Conservation (phyloP, 2,113 vertebrate species). For the Helogale parvula region DNA sequence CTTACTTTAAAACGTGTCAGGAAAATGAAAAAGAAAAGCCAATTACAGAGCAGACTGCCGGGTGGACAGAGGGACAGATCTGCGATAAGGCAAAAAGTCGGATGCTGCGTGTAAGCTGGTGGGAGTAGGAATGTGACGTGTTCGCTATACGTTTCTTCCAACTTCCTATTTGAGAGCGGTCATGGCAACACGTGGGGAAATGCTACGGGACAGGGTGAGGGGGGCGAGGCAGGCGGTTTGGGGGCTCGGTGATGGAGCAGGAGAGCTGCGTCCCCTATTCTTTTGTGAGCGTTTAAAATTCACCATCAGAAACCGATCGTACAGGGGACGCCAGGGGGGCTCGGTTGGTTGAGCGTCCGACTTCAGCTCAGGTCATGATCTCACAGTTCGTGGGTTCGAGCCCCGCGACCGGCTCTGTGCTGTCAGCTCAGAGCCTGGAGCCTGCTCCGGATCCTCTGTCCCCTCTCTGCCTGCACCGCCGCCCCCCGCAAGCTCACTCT, state of each 20-base stretch:
- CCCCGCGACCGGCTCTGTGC: no score
- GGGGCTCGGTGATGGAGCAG: fast-evolving
- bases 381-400: no score
- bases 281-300: not conserved
- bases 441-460: no score
- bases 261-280: fast-evolving
- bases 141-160: no score
- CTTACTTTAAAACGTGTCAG: not conserved
- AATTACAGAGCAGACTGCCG: not conserved
- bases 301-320: no score
- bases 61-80: not conserved
- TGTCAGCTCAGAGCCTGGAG: no score
- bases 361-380: no score
- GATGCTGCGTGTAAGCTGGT: no score
- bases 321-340: no score
- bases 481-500: no score
- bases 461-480: no score
- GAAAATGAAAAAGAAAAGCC: not conserved
- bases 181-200: fast-evolving
- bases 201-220: fast-evolving
- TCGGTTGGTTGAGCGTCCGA: no score
- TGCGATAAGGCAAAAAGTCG: not conserved
- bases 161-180: not conserved
- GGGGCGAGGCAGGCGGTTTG: fast-evolving
- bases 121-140: not conserved